These are phyloP conservation scores for Embiotoca jacksoni DNA, from an alignment of 2,113 vertebrate species.

Conservation along the genomic window DNA sequence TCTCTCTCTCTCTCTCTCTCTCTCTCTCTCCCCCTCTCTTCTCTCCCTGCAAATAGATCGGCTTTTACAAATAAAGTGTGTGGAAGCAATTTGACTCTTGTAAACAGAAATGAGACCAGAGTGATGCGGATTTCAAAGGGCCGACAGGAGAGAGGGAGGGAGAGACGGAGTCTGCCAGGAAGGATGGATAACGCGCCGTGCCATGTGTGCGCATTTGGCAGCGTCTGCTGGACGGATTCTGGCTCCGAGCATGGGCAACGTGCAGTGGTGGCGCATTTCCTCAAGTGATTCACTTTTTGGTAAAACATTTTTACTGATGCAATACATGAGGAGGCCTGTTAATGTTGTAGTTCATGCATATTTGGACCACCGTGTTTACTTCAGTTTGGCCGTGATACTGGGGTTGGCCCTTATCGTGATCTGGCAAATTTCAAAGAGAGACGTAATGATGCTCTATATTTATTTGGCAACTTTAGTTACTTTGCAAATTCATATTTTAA, in stretches of 20 bases:
- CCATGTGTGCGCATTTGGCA: conserved; percentile 50
- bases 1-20: neutral
- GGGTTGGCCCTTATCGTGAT: no score
- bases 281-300: neutral
- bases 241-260: neutral
- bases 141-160: conserved; percentile 7
- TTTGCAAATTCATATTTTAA: no score
- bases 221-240: neutral
- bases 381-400: no score
- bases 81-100: conserved; percentile 80
- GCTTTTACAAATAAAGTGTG: conserved; percentile 63
- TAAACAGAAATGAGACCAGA: conserved; percentile 72
- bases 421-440: no score
- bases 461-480: no score
- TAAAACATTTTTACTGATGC: no score
- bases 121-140: conserved; percentile 65
- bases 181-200: conserved; percentile 38
- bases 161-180: conserved; percentile 41
- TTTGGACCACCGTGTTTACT: no score
- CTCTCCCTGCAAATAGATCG: conserved; percentile 30
- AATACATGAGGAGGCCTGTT: no score
- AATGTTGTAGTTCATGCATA: no score
- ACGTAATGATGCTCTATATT: no score
- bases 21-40: neutral
- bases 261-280: no score